Conservation (phyloP, 2,113 vertebrate genomes). For the Peromyscus californicus region DNA sequence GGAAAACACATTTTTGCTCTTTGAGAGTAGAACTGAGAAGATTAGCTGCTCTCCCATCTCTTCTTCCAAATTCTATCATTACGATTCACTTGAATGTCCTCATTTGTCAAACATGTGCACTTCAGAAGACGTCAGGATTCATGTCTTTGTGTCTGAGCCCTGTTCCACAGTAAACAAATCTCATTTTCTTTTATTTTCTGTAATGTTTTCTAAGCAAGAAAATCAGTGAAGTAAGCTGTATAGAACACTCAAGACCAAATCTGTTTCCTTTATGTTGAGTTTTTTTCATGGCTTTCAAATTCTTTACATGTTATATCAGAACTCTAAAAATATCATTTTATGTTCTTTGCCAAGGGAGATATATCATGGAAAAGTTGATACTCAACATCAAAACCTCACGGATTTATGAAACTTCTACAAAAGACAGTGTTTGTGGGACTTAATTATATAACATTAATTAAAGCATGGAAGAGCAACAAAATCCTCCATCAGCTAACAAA, state of each 20-base stretch:
- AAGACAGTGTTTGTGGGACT: not conserved
- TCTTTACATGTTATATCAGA: not conserved
- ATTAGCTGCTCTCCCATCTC: not conserved
- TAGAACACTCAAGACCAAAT: not conserved
- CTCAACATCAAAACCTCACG: not conserved
- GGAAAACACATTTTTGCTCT: not conserved
- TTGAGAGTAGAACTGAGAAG: not conserved
- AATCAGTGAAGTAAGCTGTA: not conserved
- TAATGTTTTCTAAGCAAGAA: not conserved
- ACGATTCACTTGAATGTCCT: not conserved
- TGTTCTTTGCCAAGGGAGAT: constrained; percentile 19
- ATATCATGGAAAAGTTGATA: not conserved
- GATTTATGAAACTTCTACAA: not conserved
- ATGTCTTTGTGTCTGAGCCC: not conserved
- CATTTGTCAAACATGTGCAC: not conserved
- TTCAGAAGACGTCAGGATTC: not conserved
- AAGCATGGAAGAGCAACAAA: not conserved
- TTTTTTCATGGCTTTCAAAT: constrained; percentile 25
- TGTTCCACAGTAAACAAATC: not conserved
- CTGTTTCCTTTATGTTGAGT: not conserved
- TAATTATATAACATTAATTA: not conserved
- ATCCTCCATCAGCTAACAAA: not conserved
- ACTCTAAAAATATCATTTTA: constrained; percentile 34
- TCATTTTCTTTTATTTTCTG: not conserved
- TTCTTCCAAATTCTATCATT: not conserved